Conservation (phyloP, 2,113 vertebrate genomes). For the Dasyprocta punctata region DNA sequence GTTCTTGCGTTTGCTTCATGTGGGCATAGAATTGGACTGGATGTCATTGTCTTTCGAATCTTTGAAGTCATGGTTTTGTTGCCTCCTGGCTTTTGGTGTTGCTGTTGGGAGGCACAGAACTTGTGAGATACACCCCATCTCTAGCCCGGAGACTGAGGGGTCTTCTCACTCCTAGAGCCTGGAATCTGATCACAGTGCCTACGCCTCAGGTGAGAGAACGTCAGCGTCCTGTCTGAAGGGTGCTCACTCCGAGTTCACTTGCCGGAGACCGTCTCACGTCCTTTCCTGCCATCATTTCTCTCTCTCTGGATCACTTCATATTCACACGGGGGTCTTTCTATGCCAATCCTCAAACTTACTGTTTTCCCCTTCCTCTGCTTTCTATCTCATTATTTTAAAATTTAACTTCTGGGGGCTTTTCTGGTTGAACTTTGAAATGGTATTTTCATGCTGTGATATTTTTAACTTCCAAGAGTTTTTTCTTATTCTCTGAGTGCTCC, state of each 20-base stretch:
- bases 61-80: not conserved
- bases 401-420: slow-evolving; percentile 25
- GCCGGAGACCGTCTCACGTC: not conserved
- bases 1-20: not conserved
- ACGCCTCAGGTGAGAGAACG: not conserved
- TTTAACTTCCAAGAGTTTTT: not conserved
- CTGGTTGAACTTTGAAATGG: not conserved
- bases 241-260: not conserved
- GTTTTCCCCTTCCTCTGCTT: not conserved
- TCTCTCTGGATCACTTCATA: not conserved
- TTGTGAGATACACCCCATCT: not conserved
- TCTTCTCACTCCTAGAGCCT: not conserved
- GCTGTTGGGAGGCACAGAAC: not conserved
- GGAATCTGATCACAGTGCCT: not conserved
- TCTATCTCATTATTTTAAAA: not conserved
- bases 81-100: not conserved
- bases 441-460: not conserved
- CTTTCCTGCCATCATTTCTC: not conserved
- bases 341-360: not conserved
- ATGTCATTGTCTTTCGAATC: slow-evolving; percentile 11
- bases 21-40: not conserved
- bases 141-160: not conserved
- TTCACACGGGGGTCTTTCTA: not conserved
- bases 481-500: not conserved
- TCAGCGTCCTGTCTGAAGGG: not conserved